phyloP scores from a whole-genome alignment of 1,140 invertebrate genomes.

The Archivesica marissinica region DNA sequence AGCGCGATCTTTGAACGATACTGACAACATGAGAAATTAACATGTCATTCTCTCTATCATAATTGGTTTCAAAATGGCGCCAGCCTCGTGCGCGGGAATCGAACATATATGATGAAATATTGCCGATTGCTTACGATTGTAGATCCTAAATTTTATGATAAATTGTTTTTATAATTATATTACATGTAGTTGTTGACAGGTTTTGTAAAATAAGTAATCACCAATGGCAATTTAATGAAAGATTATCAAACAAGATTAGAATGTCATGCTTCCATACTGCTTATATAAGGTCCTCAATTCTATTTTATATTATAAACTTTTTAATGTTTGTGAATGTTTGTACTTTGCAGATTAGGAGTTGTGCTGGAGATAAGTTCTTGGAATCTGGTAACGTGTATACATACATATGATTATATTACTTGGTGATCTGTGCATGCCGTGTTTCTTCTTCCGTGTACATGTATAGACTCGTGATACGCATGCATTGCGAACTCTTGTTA shows the following conservation, averaged over 20 bases:
- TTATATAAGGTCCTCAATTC: not conserved
- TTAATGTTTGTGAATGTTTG: not conserved
- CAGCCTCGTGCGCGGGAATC: not conserved
- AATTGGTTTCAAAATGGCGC: not conserved
- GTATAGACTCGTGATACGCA: not conserved
- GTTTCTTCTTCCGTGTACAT: not conserved
- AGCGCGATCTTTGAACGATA: not conserved
- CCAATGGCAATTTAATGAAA: not conserved
- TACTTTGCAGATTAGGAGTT: not conserved
- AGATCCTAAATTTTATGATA: constrained; percentile 7
- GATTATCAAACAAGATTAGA: constrained; percentile 4
- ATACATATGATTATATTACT: not conserved
- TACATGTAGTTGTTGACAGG: not conserved
- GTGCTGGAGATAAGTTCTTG: not conserved
- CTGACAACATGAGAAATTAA: constrained; percentile 4
- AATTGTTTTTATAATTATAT: not conserved
- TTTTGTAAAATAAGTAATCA: constrained; percentile 14
- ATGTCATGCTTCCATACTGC: not conserved
- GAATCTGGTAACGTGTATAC: not conserved
- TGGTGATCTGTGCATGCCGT: not conserved
- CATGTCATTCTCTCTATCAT: not conserved
- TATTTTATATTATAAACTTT: not conserved
- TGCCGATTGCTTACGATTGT: not conserved
- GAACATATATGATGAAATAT: not conserved
- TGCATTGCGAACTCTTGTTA: too few relatives aligned